Evolutionary conservation across 23 tunicate species (phyloP), one percentile per base, ranked within the genome.

Genomic region (Trididemnum miniatum): DNA sequence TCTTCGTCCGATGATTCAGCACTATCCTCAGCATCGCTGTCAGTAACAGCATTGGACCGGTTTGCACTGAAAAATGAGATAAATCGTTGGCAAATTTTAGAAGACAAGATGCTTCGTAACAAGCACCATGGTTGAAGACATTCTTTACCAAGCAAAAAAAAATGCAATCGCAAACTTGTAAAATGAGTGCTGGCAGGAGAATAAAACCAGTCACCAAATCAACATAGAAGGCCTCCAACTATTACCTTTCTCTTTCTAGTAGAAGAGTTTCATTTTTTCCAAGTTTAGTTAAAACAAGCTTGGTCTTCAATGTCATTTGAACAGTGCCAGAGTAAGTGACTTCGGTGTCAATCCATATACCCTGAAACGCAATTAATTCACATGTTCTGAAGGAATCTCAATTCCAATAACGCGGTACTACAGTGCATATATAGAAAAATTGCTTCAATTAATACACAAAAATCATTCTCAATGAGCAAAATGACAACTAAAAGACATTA

Each of bases 1-100:
- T 92, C 97, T 37, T 88, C 92, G 51, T 88, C 92, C 7, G 98
- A 93, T 66, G 98, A 93, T 76, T 93, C 98, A 62, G 98, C 98
- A 67, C 93, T 88, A 44, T 93, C 98, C 67, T 93, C 98, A 12
- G 88, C 98, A 74, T 93, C 98, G 65, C 93, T 88, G 83, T 93
- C 80, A 1, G 83, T 84, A 20, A 84, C 80, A 0, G 98, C 98
- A 9, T 92, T 75, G 20, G 80, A 52, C 20, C 35, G 74, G 26
- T 72, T 59, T n/a, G 34, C 31, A 49, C 65, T 69, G 57, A 34
- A 80, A 54, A 12, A 63, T 37, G 2, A 78, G 5, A 78, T 57
- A 4, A 75, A n/a, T n/a, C n/a, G n/a, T n/a, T n/a, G n/a, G n/a
- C n/a, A n/a, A n/a, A n/a, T n/a, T n/a, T n/a, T n/a, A n/a, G n/a